Base-by-base conservation (phyloP, 2,888 invertebrate species). In the Thymelicus acteon region DNA sequence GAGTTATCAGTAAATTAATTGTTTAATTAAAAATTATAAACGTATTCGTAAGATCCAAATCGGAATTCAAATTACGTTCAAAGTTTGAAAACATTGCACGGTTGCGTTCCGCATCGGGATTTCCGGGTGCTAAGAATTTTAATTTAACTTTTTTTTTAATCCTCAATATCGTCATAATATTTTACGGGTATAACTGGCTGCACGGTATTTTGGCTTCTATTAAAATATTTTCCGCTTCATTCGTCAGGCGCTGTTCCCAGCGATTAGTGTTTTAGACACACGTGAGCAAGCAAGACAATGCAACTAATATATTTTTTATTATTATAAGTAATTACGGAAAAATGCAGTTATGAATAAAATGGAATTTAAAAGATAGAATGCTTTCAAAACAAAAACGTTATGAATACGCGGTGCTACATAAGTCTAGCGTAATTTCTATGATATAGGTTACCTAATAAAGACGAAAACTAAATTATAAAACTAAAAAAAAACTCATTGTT, bases 151-250 rank as follows among this genome's bases (percentile, higher is more conserved):
- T 81, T 83, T 88, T 89, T 86, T 80, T 80, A 73, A 78, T 80
- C 82, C 76, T 75, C 82, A 83, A 87, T 85, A 88, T 88, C 81
- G 85, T 81, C 88, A 93, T 93, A 93, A 93, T 93, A 93, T 92
- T 92, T 93, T 88, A 91, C 85, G 85, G 84, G 78, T 77, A 84
- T 84, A 79, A 81, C 78, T 77, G 79, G 80, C 83, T 84, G 83
- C 87, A 91, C 87, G 91, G 85, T 91, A 90, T 90, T 93, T 87
- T 89, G 85, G 83, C 89, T 92, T 90, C 89, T 87, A 93, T 93
- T 93, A 92, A 89, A 90, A 91, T 89, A 92, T 93, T 93, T 93
- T 93, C 88, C 89, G 91, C 85, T 88, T 75, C 92, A 93, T 93
- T 93, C 91, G 93, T 87, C 85, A 91, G 79, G 88, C 88, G 80